phyloP scores from a whole-genome alignment of 1,140 invertebrate genomes.

The Lordiphosa mommai region DNA sequence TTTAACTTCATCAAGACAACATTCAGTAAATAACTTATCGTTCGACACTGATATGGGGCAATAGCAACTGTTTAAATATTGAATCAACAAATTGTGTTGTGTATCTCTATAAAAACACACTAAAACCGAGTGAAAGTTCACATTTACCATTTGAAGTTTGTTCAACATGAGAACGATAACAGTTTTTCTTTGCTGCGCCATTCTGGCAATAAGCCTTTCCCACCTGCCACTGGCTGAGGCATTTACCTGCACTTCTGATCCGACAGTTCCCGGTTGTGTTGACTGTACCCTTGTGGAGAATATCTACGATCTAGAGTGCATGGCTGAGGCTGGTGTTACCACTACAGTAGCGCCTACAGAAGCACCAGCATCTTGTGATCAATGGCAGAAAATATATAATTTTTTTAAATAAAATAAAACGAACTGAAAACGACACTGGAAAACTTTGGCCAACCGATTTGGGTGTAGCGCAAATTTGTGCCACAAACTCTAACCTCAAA shows the following conservation, averaged over 20 bases:
- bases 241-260: background rate
- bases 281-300: constrained; percentile 10
- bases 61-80: too few relatives aligned
- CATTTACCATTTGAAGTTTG: too few relatives aligned
- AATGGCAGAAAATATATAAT: too few relatives aligned
- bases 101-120: too few relatives aligned
- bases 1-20: too few relatives aligned
- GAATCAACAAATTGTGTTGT: too few relatives aligned
- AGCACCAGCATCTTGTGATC: too few relatives aligned
- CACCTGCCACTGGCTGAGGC: constrained; percentile 1
- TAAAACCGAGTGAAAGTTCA: background rate
- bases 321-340: background rate
- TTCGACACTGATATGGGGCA: too few relatives aligned
- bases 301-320: constrained; percentile 2
- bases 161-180: constrained; percentile 9
- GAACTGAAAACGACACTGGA: too few relatives aligned
- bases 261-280: constrained; percentile 4
- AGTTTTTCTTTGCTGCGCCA: background rate
- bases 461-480: background rate
- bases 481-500: constrained; percentile 24
- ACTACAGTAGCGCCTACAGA: background rate
- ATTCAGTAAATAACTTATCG: too few relatives aligned
- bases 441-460: too few relatives aligned
- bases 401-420: too few relatives aligned
- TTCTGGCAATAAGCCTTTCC: constrained; percentile 9